Evolutionary conservation across 1,140 invertebrate species (phyloP), one percentile per base, ranked within the genome.

Genomic region (Plutomurus gul): DNA sequence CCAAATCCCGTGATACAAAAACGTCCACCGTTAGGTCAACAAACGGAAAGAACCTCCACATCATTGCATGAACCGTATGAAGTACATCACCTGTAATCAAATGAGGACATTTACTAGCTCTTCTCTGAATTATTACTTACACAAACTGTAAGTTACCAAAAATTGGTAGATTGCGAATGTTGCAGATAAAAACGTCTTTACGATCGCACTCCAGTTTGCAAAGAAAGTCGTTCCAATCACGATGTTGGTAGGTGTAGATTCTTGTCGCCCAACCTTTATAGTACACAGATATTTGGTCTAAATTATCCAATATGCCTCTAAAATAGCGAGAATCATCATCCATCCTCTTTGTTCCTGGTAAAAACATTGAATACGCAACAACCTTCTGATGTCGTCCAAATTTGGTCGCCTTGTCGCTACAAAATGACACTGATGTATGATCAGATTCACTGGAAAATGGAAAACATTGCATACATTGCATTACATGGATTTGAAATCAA

Each of bases 21-120:
- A 75, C 33, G 25, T 84, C 78, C 6, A 85, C 84, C 11, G 71
- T 22, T 11, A 80, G 80, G 36, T 85, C 84, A 0, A 51, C 46
- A n/a, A 85, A 18, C 0, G 79, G 65, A 1, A 85, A 25, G 65
- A 82, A 84, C 16, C 84, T 46, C 84, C 84, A 85, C 22, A 81
- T 80, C 3, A 13, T 70, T 1, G 1, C 25, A 13, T 56, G 13
- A 3, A 56, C 0, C 4, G 1, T 27, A 1, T 0, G 3, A 27
- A 4, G 6, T 4, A 56, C 25, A 27, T 56, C 30, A 11, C 51
- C 51, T 56, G 4, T 4, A 56, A 56, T 11, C 11, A 1, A 27
- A 56, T n/a, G 20, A 46, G 11, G 20, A n/a, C n/a, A n/a, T n/a
- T n/a, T 43, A 16, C 18, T 43, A 2, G 10, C 18, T 4, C 10